Conservation (phyloP, 2,797 vertebrate genomes). For the Pangasius mekongensis region DNA sequence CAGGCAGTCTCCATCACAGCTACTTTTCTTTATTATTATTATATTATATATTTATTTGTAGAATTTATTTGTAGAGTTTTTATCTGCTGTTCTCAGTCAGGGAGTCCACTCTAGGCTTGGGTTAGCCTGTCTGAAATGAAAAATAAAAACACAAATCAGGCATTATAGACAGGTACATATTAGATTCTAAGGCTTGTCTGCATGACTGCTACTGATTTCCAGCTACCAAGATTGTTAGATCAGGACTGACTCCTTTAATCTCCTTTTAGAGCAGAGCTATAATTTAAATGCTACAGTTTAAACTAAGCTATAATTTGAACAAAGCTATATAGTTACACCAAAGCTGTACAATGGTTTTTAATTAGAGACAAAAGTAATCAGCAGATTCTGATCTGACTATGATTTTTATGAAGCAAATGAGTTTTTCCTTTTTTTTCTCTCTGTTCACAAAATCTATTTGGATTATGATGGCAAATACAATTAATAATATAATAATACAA, state of each 20-base stretch:
- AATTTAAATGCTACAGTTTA: background rate
- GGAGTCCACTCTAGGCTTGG: background rate
- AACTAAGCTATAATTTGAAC: conserved; percentile 4
- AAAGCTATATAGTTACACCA: background rate
- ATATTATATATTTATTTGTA: background rate
- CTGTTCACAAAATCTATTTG: background rate
- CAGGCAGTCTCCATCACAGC: background rate
- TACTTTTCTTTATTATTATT: background rate
- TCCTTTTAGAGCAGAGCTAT: background rate
- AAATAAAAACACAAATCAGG: background rate
- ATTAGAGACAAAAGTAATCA: background rate
- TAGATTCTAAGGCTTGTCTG: background rate
- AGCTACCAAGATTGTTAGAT: background rate
- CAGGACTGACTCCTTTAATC: background rate
- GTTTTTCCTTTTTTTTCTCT: background rate
- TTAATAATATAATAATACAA: no score
- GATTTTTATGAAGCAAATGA: background rate
- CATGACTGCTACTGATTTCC: background rate
- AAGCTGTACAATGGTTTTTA: background rate
- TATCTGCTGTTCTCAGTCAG: background rate
- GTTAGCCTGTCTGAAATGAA: background rate
- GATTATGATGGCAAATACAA: background rate
- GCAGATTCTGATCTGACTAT: background rate
- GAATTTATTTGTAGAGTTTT: background rate
- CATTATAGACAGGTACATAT: background rate